These are phyloP conservation scores for Trachymyrmex cornetzi DNA, from an alignment of 1,140 invertebrate species.

Conservation along the genomic window DNA sequence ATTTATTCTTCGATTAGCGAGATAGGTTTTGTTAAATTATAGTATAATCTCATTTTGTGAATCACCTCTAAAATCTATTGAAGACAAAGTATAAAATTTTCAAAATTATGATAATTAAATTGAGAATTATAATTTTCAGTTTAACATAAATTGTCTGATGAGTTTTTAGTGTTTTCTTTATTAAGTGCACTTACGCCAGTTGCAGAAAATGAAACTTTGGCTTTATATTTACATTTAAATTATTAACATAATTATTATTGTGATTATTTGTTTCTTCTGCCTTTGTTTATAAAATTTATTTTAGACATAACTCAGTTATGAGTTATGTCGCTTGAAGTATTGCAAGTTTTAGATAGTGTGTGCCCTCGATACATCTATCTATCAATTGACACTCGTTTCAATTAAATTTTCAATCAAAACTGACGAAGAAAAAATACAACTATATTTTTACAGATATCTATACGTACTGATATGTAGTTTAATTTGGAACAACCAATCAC, in stretches of 20 bases:
- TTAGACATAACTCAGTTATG: background rate
- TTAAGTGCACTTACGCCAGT: background rate
- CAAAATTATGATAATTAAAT: conserved; percentile 13
- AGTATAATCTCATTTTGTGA: background rate
- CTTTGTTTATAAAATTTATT: background rate
- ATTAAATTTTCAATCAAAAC: conserved; percentile 50
- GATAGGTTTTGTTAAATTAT: background rate
- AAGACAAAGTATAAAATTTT: background rate
- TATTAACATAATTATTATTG: background rate
- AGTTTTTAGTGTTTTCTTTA: background rate
- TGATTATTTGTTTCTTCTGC: background rate
- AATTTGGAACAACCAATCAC: conserved; percentile 15
- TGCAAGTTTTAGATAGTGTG: conserved; percentile 8
- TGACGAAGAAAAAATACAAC: conserved; percentile 19
- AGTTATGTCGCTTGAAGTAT: conserved; percentile 15
- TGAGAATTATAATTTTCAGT: background rate
- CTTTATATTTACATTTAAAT: background rate
- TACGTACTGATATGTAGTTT: conserved; percentile 10
- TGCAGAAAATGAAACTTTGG: background rate
- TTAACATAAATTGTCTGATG: background rate
- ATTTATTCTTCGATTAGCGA: background rate
- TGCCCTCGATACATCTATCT: background rate
- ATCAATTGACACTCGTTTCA: conserved; percentile 49
- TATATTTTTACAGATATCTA: conserved; percentile 4
- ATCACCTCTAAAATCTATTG: background rate